phyloP scores from a whole-genome alignment of 2,888 invertebrate genomes.

The Catocala sponsa region DNA sequence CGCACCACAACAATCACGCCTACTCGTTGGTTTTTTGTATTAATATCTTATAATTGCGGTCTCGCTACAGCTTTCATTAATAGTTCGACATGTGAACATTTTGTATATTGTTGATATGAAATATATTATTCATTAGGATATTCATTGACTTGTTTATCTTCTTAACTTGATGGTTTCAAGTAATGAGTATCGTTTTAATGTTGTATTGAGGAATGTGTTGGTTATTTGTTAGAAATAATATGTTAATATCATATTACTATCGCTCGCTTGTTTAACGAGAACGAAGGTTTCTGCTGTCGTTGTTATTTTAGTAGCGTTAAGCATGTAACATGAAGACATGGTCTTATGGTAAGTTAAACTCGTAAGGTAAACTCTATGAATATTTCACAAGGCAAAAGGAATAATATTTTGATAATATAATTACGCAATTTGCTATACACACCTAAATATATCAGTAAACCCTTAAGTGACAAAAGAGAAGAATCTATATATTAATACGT shows the following conservation, averaged over 20 bases:
- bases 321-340: not conserved
- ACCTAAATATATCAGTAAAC: no score
- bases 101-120: slow-evolving; percentile 43
- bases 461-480: no score
- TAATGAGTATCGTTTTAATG: slow-evolving; percentile 19
- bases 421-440: no score
- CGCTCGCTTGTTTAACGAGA: not conserved
- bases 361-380: no score
- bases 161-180: slow-evolving; percentile 17
- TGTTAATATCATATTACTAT: slow-evolving; percentile 6
- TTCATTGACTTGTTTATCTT: slow-evolving; percentile 42
- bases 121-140: slow-evolving; percentile 42
- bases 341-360: no score
- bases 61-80: slow-evolving; percentile 67
- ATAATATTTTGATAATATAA: no score
- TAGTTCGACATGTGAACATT: slow-evolving; percentile 54
- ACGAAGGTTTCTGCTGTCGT: not conserved
- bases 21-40: slow-evolving; percentile 68
- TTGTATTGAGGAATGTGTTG: slow-evolving; percentile 17
- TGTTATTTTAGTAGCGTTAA: not conserved
- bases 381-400: no score
- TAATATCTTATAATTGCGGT: slow-evolving; percentile 74
- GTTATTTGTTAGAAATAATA: slow-evolving; percentile 11
- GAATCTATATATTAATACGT: no score
- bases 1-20: slow-evolving; percentile 62